Percentiles rank a stretch among this genome's conserved stretches.
These are phyloP conservation scores for Agonopterix subpropinquella DNA, from an alignment of 2,888 invertebrate species.

Conservation along the genomic window DNA sequence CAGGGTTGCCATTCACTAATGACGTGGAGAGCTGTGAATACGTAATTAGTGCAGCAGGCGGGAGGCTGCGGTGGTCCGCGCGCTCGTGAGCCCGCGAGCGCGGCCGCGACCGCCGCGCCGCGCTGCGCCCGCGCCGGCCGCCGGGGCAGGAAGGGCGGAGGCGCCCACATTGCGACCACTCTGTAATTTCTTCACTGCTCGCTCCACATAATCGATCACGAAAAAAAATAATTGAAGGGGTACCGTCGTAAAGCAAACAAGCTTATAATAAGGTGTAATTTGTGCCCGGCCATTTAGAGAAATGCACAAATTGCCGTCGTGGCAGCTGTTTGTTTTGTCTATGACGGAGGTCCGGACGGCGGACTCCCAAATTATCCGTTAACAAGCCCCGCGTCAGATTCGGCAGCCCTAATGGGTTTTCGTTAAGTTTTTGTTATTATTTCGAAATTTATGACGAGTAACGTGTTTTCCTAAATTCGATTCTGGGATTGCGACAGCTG, in stretches of 20 bases:
- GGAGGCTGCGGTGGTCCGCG: neutral
- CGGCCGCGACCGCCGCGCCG: slow-evolving; percentile 7
- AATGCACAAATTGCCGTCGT: slow-evolving; percentile 69
- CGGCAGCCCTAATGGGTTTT: slow-evolving; percentile 75
- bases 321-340: slow-evolving; percentile 76
- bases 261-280: slow-evolving; percentile 76
- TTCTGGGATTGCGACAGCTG: slow-evolving; percentile 60
- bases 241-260: slow-evolving; percentile 75
- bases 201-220: slow-evolving; percentile 69
- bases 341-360: slow-evolving; percentile 69
- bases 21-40: slow-evolving; percentile 29
- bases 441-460: slow-evolving; percentile 67
- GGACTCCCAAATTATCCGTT: slow-evolving; percentile 68
- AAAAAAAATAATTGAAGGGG: slow-evolving; percentile 73
- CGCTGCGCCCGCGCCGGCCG: too few relatives aligned
- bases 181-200: slow-evolving; percentile 72
- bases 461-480: slow-evolving; percentile 57
- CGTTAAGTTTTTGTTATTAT: slow-evolving; percentile 70
- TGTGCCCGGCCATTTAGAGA: slow-evolving; percentile 75
- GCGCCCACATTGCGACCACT: slow-evolving; percentile 60
- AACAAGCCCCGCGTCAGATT: slow-evolving; percentile 75
- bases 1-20: slow-evolving; percentile 32
- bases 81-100: slow-evolving; percentile 1
- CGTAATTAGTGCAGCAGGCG: slow-evolving; percentile 27
- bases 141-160: slow-evolving; percentile 42